Evolutionary conservation across 2,113 vertebrate genomes (phyloP), one percentile per base, ranked within the genome.

Genomic region (Sceloporus tristichus): DNA sequence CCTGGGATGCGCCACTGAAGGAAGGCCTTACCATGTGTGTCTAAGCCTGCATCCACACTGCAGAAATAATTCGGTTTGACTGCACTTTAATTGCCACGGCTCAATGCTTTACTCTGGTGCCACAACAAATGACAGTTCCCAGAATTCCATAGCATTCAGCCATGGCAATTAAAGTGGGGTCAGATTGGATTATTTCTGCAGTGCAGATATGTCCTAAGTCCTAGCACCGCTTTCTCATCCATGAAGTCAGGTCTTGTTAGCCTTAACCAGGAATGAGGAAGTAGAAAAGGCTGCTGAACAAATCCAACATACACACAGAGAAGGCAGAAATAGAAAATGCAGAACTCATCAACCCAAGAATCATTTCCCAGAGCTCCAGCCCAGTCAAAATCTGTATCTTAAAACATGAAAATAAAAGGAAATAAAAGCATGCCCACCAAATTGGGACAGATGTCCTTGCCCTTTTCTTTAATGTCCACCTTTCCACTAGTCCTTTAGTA

Each of bases 231-330:
- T 74, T 79, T 62, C 56, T 18, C 2, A 8, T 23, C 53, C 25
- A 40, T 59, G 38, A 25, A 65, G 54, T 73, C 9, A 38, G 1
- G 13, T 34, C 56, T 87, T 73, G 85, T 71, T n/a, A 25, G 16
- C 16, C 27, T 27, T 48, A 34, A 9, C 3, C 14, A 70, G 29
- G 81, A 88, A 88, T 84, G 87, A 84, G 81, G 87, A 84, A 84
- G 87, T 59, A 25, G 42, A 65, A 83, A 82, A 40, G 34, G 81
- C 79, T 75, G 54, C 38, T 65, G 70, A 68, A 18, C 21, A 5
- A 21, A 87, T 9, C 23, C 11, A 23, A 82, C 38, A 14, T 2
- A 53, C 27, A 9, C 6, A 29, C 25, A 5, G n/a, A 34, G 1
- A 11, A 79, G 53, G 21, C 23, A 59, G 11, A 78, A 19, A 78